These are phyloP conservation scores for Cryptomyrus ogoouensis DNA, from an alignment of 2,113 vertebrate species.

Conservation along the genomic window DNA sequence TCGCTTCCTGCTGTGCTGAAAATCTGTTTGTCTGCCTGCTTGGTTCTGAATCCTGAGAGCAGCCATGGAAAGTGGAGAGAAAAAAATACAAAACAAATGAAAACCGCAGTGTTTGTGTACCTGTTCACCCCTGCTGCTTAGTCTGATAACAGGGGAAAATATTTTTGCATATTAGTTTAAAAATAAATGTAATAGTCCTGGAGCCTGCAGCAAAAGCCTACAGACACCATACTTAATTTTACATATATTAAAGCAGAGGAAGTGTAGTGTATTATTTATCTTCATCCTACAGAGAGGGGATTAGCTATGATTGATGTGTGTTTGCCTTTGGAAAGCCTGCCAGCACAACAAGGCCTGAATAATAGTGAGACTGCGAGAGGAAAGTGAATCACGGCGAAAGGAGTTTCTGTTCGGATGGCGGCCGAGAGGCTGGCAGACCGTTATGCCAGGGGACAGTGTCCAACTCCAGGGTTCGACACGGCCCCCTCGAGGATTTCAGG, in stretches of 20 bases:
- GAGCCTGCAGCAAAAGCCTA: slow-evolving; percentile 29
- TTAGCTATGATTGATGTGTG: slow-evolving; percentile 47
- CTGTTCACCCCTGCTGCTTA: slow-evolving; percentile 29
- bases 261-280: slow-evolving; percentile 47
- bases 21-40: slow-evolving; percentile 20
- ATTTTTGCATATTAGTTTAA: slow-evolving; percentile 43
- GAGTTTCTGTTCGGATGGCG: not conserved
- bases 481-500: slow-evolving; percentile 32
- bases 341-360: slow-evolving; percentile 45
- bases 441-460: not conserved
- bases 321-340: slow-evolving; percentile 42
- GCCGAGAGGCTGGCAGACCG: not conserved
- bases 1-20: slow-evolving; percentile 5
- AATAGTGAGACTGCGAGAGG: slow-evolving; percentile 37
- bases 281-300: slow-evolving; percentile 50
- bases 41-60: slow-evolving; percentile 9
- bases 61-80: not conserved
- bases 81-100: slow-evolving; percentile 13
- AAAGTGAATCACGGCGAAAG: slow-evolving; percentile 32
- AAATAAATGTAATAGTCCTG: slow-evolving; percentile 39
- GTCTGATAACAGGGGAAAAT: slow-evolving; percentile 26
- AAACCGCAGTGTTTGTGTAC: slow-evolving; percentile 11
- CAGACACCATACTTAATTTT: slow-evolving; percentile 43
- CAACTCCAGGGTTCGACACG: slow-evolving; percentile 17
- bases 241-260: slow-evolving; percentile 43